Conservation (phyloP, 30 jellyfish, hydroid and myxozoan genomes). For the Morbakka virulenta region DNA sequence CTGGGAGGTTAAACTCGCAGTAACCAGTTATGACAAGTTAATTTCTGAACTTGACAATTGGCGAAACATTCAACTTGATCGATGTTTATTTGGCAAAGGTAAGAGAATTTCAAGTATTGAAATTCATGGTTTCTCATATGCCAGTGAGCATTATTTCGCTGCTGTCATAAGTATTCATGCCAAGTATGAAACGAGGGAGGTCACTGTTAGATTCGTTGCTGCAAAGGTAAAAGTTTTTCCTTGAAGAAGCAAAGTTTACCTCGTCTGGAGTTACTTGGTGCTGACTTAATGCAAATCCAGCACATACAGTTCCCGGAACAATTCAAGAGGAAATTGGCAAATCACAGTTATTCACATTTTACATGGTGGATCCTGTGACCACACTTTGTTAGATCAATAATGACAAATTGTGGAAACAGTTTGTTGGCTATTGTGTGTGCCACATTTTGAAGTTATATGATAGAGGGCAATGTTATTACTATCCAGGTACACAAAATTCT, state of each 20-base stretch:
- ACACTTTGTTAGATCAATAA: conserved; percentile 11
- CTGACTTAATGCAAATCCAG: conserved; percentile 7
- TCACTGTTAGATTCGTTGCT: conserved; percentile 14
- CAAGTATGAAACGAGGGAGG: conserved; percentile 45
- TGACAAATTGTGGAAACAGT: conserved; percentile 23
- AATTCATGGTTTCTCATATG: conserved; percentile 67
- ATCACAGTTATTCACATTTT: too few relatives aligned
- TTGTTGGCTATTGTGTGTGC: conserved; percentile 6
- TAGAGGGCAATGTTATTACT: conserved; percentile 10
- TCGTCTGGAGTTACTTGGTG: conserved; percentile 50
- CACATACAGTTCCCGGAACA: background rate
- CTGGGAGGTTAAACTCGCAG: too few relatives aligned
- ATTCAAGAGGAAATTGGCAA: background rate
- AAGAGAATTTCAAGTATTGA: background rate
- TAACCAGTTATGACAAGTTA: background rate
- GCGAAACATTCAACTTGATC: background rate
- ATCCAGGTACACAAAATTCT: conserved; percentile 16
- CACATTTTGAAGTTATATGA: background rate
- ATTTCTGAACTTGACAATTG: background rate
- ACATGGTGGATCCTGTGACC: conserved; percentile 31
- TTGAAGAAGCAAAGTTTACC: conserved; percentile 35
- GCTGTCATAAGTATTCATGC: conserved; percentile 40
- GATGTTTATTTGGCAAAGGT: background rate
- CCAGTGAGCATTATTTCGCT: conserved; percentile 41
- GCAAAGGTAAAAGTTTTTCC: conserved; percentile 59